Percentiles rank a stretch among this genome's conserved stretches.
Conservation (phyloP, 2,888 invertebrate genomes). For the Synanthedon myopaeformis region DNA sequence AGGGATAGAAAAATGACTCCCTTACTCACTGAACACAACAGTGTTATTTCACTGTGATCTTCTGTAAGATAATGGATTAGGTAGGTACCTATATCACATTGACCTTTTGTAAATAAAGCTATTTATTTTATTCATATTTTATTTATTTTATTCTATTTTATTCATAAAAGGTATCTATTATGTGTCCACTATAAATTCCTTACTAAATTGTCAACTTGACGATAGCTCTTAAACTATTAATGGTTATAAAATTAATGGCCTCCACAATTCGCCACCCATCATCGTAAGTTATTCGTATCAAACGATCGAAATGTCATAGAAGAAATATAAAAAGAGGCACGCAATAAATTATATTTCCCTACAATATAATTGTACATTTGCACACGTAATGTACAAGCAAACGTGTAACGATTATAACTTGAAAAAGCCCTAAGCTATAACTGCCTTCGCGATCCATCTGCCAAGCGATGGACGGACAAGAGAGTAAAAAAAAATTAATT, state of each 20-base stretch:
- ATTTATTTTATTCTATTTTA: too few species aligned
- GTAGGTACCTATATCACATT: too few species aligned
- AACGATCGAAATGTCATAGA: background rate
- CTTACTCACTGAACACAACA: too few species aligned
- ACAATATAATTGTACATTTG: background rate
- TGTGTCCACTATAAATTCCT: too few species aligned
- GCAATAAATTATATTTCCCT: background rate
- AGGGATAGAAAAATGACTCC: too few species aligned
- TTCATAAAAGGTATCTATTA: too few species aligned
- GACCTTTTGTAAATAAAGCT: too few species aligned
- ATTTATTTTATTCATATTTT: too few species aligned
- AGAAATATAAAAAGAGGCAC: background rate
- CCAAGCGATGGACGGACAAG: constrained; percentile 30
- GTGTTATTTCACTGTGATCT: too few species aligned
- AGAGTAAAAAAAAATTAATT: constrained; percentile 36
- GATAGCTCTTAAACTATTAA: too few species aligned
- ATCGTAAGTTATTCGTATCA: background rate
- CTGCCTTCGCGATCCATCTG: constrained; percentile 26
- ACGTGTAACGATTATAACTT: constrained; percentile 1
- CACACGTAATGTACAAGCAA: constrained; percentile 1
- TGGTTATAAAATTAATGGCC: background rate
- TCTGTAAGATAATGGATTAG: too few species aligned
- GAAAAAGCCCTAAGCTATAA: background rate
- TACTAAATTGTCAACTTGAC: too few species aligned
- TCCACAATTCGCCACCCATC: background rate